phyloP scores from a whole-genome alignment of 2,113 vertebrate genomes.

The Ophiodon elongatus region DNA sequence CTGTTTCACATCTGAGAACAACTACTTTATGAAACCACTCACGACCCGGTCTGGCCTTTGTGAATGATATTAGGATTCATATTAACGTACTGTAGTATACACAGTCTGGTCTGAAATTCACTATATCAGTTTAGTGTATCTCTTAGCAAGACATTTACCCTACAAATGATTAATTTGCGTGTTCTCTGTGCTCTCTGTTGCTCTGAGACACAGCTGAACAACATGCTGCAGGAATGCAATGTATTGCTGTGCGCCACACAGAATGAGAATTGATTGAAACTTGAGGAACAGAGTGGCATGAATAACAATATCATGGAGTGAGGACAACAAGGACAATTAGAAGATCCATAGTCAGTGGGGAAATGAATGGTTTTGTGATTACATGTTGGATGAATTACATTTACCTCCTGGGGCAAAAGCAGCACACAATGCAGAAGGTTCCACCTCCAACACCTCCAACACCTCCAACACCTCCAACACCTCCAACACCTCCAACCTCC shows the following conservation, averaged over 20 bases:
- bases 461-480: no score
- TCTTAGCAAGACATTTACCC: slow-evolving; percentile 19
- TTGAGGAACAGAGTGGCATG: slow-evolving; percentile 19
- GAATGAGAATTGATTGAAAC: slow-evolving; percentile 32
- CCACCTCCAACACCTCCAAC: no score
- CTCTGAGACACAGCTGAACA: slow-evolving; percentile 34
- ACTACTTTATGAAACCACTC: neutral
- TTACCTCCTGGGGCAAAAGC: neutral
- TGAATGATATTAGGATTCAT: neutral
- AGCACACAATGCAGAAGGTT: neutral
- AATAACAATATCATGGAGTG: slow-evolving; percentile 29
- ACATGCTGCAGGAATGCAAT: slow-evolving; percentile 33
- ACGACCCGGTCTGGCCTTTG: neutral
- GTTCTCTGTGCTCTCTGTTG: slow-evolving; percentile 18
- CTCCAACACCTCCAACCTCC: no score
- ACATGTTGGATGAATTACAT: slow-evolving; percentile 8
- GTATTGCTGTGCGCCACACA: neutral
- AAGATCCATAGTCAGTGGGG: slow-evolving; percentile 8
- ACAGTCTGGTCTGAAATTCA: slow-evolving; percentile 2
- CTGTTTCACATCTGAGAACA: neutral
- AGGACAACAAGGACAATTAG: slow-evolving; percentile 15
- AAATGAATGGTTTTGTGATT: neutral
- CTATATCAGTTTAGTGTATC: neutral
- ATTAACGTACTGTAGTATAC: neutral
- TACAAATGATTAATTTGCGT: slow-evolving; percentile 2